A percentile compares a stretch with the other conserved stretches of the same genome.
phyloP scores from a whole-genome alignment of 2,888 invertebrate genomes.

The Oligia fasciuncula region DNA sequence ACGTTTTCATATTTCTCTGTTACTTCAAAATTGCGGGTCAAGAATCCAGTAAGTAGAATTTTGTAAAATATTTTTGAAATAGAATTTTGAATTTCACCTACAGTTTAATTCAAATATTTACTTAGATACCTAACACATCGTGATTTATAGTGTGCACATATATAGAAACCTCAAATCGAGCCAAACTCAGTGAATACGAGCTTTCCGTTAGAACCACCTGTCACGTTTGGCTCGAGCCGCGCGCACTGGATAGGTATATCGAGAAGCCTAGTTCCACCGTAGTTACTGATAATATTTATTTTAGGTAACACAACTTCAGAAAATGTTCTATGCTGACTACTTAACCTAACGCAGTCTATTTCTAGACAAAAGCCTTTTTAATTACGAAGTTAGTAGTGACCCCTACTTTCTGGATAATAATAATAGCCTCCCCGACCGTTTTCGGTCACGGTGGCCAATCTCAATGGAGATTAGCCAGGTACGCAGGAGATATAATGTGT shows the following conservation, averaged over 20 bases:
- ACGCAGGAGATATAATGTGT: too few relatives aligned
- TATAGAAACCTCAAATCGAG: constrained; percentile 23
- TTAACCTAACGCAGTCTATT: background rate
- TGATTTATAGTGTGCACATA: constrained; percentile 12
- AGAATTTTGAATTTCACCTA: background rate
- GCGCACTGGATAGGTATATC: constrained; percentile 22
- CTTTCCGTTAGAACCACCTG: constrained; percentile 45
- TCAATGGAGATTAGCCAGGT: too few relatives aligned
- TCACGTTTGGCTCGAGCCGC: constrained; percentile 46
- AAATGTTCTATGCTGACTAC: background rate
- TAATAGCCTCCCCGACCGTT: too few relatives aligned
- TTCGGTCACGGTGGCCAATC: too few relatives aligned
- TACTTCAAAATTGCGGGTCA: background rate
- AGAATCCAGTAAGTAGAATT: background rate
- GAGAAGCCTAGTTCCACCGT: constrained; percentile 12
- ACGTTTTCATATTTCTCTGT: background rate
- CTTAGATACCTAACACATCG: background rate
- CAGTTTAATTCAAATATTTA: constrained; percentile 3
- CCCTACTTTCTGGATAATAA: too few relatives aligned
- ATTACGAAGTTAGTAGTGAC: background rate
- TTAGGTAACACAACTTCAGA: background rate
- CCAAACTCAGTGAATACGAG: constrained; percentile 29
- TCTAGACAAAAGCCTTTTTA: background rate
- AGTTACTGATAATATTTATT: constrained; percentile 44
- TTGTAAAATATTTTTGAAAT: background rate